Conservation (phyloP, 2,888 invertebrate species). For the Tryphoninae sp. region DNA sequence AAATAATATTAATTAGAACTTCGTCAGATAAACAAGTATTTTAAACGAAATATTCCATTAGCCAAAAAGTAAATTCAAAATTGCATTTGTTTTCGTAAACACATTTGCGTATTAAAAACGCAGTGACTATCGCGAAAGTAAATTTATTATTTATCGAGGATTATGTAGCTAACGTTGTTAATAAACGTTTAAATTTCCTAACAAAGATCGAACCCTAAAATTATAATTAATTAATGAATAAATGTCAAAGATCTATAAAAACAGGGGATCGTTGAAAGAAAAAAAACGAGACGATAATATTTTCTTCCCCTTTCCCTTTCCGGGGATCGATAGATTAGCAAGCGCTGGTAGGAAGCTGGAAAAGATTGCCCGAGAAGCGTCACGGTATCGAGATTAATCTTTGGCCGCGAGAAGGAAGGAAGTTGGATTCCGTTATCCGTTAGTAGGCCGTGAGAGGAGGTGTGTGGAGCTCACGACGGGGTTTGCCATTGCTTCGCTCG, state of each 20-base stretch:
- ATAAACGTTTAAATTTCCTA: too few species aligned
- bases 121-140: too few species aligned
- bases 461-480: constrained; percentile 65
- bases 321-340: not conserved
- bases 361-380: constrained; percentile 33
- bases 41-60: not conserved
- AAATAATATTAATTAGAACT: not conserved
- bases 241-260: not conserved
- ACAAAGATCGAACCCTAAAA: too few species aligned
- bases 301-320: not conserved
- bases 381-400: constrained; percentile 75
- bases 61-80: not conserved
- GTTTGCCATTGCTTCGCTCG: constrained; percentile 60
- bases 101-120: too few species aligned
- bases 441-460: constrained; percentile 63
- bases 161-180: too few species aligned
- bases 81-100: too few species aligned
- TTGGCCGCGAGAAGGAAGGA: constrained; percentile 75
- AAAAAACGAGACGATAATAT: not conserved
- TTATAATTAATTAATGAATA: not conserved
- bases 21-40: not conserved
- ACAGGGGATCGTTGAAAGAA: not conserved
- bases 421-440: constrained; percentile 79
- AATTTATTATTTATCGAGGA: too few species aligned
- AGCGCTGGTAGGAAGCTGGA: not conserved